Base-by-base conservation (phyloP, 2,113 vertebrate genomes). In the Apaloderma vittatum region DNA sequence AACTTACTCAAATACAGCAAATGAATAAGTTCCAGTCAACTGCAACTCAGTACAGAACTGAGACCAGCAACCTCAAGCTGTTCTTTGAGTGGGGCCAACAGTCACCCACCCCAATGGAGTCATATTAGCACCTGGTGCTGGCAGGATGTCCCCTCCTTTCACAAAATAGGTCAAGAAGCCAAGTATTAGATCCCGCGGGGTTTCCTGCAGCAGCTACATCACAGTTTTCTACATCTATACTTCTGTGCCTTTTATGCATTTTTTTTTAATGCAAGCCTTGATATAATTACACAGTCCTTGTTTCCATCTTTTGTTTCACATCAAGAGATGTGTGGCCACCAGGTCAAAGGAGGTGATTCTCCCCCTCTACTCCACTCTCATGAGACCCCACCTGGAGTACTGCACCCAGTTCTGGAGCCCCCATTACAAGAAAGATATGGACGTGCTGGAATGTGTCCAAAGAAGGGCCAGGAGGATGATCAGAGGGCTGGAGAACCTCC, bases 61-160 rank as follows among this genome's bases (percentile, higher is more conserved):
- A 65, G 79, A 65, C 2, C 63, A 83, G 18, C 24, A 68, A 29
- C 17, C 15, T 72, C 75, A 62, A 73, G 32, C 11, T 40, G 74
- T 4, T 37, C 49, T 59, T 9, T 0, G 0, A 63, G 52, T 11
- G 22, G 24, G 37, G 17, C 29, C 49, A 52, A 54, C 7, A 43
- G 49, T 26, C 27, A 37, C 29, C 48, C 57, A 45, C 11, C 30
- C 12, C 30, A 13, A 16, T 5, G 26, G 63, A 59, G 36, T 12
- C 65, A 8, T 10, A 45, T 43, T 23, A 52, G 48, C 32, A 63
- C 23, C 43, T 43, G 24, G n/a, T 48, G 32, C 57, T 57, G 52
- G 36, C 6, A 63, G 24, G 14, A 34, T 65, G 15, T 46, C 11
- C 12, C 20, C 2, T 76, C 30, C 51, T 65, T 24, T 48, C 52